Evolutionary conservation across 2,888 invertebrate genomes (phyloP).

Genomic region (Caenorhabditis doughertyi): DNA sequence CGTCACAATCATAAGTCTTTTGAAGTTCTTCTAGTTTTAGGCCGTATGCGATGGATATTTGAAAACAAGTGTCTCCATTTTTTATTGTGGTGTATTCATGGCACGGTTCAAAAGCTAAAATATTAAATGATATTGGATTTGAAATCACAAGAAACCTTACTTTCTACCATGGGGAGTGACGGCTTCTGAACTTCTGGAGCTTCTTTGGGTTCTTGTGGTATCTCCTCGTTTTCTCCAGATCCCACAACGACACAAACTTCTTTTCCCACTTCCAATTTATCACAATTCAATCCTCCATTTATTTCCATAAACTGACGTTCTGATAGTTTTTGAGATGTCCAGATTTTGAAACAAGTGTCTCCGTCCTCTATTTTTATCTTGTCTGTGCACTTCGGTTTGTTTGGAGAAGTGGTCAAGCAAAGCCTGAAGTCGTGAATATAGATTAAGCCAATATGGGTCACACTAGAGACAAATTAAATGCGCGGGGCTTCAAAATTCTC

Average conservation of each 20-base stretch:
- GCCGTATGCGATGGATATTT: conserved; percentile 30
- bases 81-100: conserved; percentile 20
- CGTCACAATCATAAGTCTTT: conserved; percentile 19
- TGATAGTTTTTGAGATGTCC: conserved; percentile 17
- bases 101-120: conserved; percentile 14
- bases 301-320: conserved; percentile 16
- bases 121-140: background rate
- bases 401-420: conserved; percentile 7
- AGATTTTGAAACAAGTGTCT: conserved; percentile 46
- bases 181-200: background rate
- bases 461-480: too few relatives aligned
- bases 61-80: conserved; percentile 28
- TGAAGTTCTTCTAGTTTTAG: conserved; percentile 15
- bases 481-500: background rate
- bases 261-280: conserved; percentile 19
- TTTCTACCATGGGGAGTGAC: background rate
- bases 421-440: too few relatives aligned
- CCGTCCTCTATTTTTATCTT: background rate
- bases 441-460: too few relatives aligned
- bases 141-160: background rate
- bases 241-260: background rate
- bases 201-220: too few relatives aligned
- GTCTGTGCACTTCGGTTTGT: background rate
- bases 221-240: background rate
- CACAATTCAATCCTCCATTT: conserved; percentile 41